These are phyloP conservation scores for Leptothorax acervorum DNA, from an alignment of 2,888 invertebrate species.

Conservation along the genomic window DNA sequence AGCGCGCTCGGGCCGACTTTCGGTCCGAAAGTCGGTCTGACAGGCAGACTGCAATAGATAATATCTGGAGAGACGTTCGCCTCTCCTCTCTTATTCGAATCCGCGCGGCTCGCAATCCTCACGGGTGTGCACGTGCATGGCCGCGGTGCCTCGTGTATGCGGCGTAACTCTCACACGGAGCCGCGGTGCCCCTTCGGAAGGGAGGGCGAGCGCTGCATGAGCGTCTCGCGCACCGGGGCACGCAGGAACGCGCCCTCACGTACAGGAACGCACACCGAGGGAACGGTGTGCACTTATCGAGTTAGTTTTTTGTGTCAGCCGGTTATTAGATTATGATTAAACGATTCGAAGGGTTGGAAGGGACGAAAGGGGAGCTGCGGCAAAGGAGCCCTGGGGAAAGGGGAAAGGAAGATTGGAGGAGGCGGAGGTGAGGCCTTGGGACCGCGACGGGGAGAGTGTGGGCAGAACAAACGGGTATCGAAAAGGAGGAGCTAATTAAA, in stretches of 20 bases:
- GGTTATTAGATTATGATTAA: conserved; percentile 86
- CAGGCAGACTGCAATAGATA: conserved; percentile 82
- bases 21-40: conserved; percentile 73
- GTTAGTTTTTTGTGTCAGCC: conserved; percentile 85
- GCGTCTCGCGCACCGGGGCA: conserved; percentile 30
- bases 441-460: conserved; percentile 59
- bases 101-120: conserved; percentile 53
- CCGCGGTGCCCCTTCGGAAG: conserved; percentile 10
- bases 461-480: conserved; percentile 80
- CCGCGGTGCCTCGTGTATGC: conserved; percentile 22
- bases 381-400: conserved; percentile 23
- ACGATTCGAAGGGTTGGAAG: conserved; percentile 80
- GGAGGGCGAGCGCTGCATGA: not conserved
- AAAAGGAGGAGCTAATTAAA: conserved; percentile 84
- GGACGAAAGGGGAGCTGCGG: conserved; percentile 62
- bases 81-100: conserved; percentile 65
- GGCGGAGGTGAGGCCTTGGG: conserved; percentile 30
- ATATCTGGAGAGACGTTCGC: conserved; percentile 79
- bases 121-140: conserved; percentile 38
- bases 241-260: conserved; percentile 41
- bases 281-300: conserved; percentile 81
- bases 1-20: conserved; percentile 71
- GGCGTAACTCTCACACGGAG: conserved; percentile 23
- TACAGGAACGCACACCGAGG: conserved; percentile 63
- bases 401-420: conserved; percentile 30